Conservation (phyloP, 2,113 vertebrate species). For the Oreocharis arfaki region DNA sequence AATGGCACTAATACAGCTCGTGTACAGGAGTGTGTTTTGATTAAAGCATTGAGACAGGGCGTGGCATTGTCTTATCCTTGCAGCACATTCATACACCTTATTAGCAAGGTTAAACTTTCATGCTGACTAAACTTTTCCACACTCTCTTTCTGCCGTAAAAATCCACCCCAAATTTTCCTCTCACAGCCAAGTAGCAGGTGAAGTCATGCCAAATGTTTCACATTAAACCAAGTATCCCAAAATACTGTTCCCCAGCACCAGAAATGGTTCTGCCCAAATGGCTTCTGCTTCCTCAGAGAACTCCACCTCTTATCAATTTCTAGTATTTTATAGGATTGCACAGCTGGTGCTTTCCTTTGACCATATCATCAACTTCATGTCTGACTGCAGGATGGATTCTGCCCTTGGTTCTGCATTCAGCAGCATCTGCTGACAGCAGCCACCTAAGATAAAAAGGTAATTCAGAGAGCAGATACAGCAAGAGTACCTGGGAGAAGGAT, state of each 20-base stretch:
- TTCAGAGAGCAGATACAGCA: background rate
- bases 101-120: conserved; percentile 25
- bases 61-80: conserved; percentile 4
- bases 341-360: background rate
- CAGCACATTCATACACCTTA: conserved; percentile 1
- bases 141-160: conserved; percentile 25
- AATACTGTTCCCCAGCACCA: background rate
- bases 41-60: conserved; percentile 8
- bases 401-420: background rate
- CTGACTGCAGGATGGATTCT: conserved; percentile 2
- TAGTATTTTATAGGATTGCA: background rate
- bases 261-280: background rate
- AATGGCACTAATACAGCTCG: background rate
- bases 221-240: background rate
- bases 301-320: background rate
- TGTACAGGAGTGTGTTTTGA: background rate
- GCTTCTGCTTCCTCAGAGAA: background rate
- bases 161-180: background rate
- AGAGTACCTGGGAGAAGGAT: background rate
- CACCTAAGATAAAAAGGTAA: background rate
- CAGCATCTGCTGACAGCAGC: background rate
- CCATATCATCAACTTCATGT: background rate
- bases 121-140: conserved; percentile 22
- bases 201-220: background rate
- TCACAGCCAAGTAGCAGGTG: background rate